Evolutionary conservation across 2,113 vertebrate species (phyloP), one percentile per base, ranked within the genome.

Genomic region (Cricetomys ansorgei): DNA sequence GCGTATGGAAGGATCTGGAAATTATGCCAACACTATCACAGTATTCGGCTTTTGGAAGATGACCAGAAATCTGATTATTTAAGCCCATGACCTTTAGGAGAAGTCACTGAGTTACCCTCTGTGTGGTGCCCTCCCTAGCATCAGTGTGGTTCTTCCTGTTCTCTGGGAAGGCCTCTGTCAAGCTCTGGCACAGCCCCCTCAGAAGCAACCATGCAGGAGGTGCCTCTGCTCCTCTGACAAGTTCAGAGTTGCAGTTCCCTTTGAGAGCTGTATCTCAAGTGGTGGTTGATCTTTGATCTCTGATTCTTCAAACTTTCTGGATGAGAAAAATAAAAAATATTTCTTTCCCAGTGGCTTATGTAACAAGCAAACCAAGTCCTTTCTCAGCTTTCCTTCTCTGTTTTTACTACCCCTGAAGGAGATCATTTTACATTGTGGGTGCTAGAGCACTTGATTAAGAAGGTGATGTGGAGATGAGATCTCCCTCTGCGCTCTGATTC

Each of bases 261-360:
- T 79, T 3, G 16, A 55, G 48, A 80, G 87, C 50, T 80, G 69
- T 19, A 89, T 31, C 64, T 37, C 91, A 86, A 89, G 83, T 77
- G 48, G 87, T 77, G 89, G 76, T 55, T 86, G 65, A 83, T 80
- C 89, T 97, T 94, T 96, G 73, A 94, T 69, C 92, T 89, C n/a
- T 88, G 27, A 11, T 43, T 89, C 83, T 94, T 69, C 79, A 79
- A 55, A 25, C 55, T 43, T 17, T 70, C 79, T 40, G 40, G 9
- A 31, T 79, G 40, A 76, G 69, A 91, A 88, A 73, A 91, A 85
- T 17, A 65, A 76, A 75, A 86, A 86, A 3, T 25, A 57, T 69
- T 65, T 72, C 34, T 84, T 94, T 55, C 16, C 37, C 48, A 86
- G 40, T 25, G 67, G 19, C 34, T 79, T 50, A 34, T 72, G 17